Evolutionary conservation across 2,113 vertebrate genomes (phyloP), one percentile per base, ranked within the genome.

Genomic region (Numida meleagris): DNA sequence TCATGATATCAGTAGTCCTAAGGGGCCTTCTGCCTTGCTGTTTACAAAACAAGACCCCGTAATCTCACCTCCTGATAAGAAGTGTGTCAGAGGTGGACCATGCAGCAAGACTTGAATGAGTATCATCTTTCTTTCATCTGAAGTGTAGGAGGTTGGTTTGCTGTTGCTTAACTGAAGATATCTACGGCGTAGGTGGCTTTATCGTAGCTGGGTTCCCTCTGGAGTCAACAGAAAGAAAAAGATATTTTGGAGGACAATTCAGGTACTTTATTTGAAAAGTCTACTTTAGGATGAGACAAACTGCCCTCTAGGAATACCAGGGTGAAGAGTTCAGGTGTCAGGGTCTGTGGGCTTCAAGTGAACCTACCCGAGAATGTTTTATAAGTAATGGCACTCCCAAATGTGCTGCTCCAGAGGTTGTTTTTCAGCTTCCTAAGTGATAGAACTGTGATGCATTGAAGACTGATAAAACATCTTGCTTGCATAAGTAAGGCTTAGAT

Each of bases 301-400:
- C 42, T 62, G 25, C 31, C 5, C 18, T 88, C 25, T 36, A 62
- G 59, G 17, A 62, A 19, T 10, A 16, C 4, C 0, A 1, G 16
- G 40, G 5, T 20, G 61, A 48, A 43, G 36, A 79, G 23, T 8
- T 48, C 9, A 10, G 12, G 3, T 31, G 14, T 6, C 14, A 74
- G 6, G 4, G 10, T 20, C 14, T 48, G 16, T 27, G 2, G 4
- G 5, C 27, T 31, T 33, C 18, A 5, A 5, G 24, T 10, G 16
- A 36, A 48, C 67, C 42, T 40, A 14, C 8, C 4, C 7, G 5
- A 11, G 31, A 11, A 14, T 72, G 27, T 25, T 61, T 34, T 86
- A 67, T 59, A 62, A n/a, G 15, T 13, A 57, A 18, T 1, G 2
- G 6, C 23, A 6, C 8, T 31, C 33, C 59, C 59, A 18, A 23